These are phyloP conservation scores for Mastacembelus armatus DNA, from an alignment of 2,797 vertebrate genomes.

Conservation along the genomic window DNA sequence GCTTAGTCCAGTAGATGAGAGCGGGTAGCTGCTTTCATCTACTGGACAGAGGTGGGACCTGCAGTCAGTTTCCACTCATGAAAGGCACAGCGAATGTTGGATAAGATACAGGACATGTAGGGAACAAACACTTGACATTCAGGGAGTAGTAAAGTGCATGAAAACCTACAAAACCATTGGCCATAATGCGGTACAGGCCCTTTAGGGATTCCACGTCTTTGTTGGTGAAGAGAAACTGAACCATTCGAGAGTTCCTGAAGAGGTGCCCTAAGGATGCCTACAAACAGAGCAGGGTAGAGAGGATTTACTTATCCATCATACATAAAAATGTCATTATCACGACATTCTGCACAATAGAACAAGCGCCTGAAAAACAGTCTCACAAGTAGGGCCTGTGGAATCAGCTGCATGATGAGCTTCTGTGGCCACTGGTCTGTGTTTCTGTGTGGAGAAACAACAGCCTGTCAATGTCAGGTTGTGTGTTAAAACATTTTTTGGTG, in stretches of 20 bases:
- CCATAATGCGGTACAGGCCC: conserved; percentile 95
- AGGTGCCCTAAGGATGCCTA: conserved; percentile 93
- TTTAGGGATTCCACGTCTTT: conserved; percentile 94
- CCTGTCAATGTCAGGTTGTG: not conserved
- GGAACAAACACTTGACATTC: not conserved
- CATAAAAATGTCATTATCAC: not conserved
- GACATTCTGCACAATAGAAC: not conserved
- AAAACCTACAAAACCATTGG: conserved; percentile 92
- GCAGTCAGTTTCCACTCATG: conserved; percentile 25
- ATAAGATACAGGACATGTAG: not conserved
- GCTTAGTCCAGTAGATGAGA: no score
- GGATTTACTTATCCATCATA: conserved; percentile 21
- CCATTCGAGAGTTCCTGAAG: conserved; percentile 95
- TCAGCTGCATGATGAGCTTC: conserved; percentile 96
- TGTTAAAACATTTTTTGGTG: not conserved
- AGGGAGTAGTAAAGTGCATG: not conserved
- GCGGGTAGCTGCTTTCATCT: no score
- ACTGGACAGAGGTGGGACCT: conserved; percentile 34
- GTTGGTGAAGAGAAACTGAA: conserved; percentile 93
- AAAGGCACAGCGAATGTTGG: conserved; percentile 18
- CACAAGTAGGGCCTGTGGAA: conserved; percentile 93
- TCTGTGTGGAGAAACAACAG: conserved; percentile 63
- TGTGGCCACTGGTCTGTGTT: conserved; percentile 96
- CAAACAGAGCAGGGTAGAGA: conserved; percentile 20
- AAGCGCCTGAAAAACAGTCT: conserved; percentile 4